Evolutionary conservation across 2,888 invertebrate genomes (phyloP), one percentile per base, ranked within the genome.

Genomic region (Cryptocephalus moraei): DNA sequence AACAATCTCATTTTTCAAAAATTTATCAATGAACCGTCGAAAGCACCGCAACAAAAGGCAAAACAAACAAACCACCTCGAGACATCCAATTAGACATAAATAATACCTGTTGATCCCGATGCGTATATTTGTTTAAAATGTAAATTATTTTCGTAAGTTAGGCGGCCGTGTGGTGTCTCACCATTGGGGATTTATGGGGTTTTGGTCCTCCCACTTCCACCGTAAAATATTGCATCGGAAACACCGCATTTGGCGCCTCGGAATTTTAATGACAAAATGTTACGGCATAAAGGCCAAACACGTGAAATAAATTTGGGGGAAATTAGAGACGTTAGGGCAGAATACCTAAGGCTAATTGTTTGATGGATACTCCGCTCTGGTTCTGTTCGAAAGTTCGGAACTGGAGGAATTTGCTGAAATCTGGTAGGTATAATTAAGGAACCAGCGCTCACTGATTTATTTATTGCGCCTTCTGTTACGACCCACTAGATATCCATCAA

Each of bases 141-240:
- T 62, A 63, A 64, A 63, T 64, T 59, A 61, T 60, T 58, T 59
- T 61, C 58, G 62, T 64, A 62, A 65, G 62, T 62, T 60, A 60
- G 58, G 48, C 57, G 60, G 59, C 53, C 55, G 46, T 57, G 57
- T 55, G 51, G 56, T 56, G 56, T 60, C 66, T 65, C 66, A 64
- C 58, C 60, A 61, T 52, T 55, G 51, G 55, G 58, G 62, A 67
- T 67, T 67, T 67, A 67, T 67, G 64, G 56, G 49, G 52, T 49
- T 52, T 53, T 55, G 62, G 55, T 58, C 65, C 67, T 59, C 65
- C 65, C 59, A 65, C 65, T 65, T 66, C 63, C 63, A 61, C 63
- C 57, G 58, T 61, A 62, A 65, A 66, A 63, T 63, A 65, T 63
- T 64, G 49, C 44, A 66, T 63, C 59, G 62, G 56, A 61, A 62